Base-by-base conservation (phyloP, 2,113 vertebrate genomes). In the Myanophis thanlyinensis region DNA sequence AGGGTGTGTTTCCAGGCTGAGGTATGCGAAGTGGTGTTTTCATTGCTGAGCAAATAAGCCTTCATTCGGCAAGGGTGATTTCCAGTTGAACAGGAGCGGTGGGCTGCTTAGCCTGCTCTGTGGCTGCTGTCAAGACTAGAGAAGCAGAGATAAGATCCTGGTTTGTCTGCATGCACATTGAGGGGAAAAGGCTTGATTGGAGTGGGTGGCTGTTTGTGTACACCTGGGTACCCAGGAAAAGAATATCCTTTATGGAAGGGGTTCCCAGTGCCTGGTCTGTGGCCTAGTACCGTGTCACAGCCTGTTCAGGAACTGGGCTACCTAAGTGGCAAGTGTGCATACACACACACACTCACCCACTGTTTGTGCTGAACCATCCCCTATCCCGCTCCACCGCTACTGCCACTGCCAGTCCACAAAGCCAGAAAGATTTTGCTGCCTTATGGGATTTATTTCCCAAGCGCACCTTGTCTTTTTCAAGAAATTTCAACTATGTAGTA, bases 111-210 rank as follows among this genome's bases (percentile, higher is more conserved):
- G 27, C 15, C 62, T 44, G 11, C 67, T 52, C 89, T 44, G n/a
- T 73, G 13, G 30, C 18, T 30, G 67, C 67, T 46, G 90, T 23
- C 87, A 59, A n/a, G 51, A 89, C 2, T 8, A 23, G 25, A 40
- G 25, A 56, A 25, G 62, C 35, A 62, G 8, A 15, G 30, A 46
- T 85, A 10, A 0, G 0, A 22, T 5, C 30, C 53, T 0, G 0
- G 59, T 87, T 53, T 40, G 0, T 0, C 0, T 0, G n/a, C 87
- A 48, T 62, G 86, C 89, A 4, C 1, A 0, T 0, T 12, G 27
- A 85, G 89, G 22, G 1, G 20, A 9, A 56, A 59, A 12, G 13
- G 35, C 51, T 35, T 3, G 20, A 44, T 47, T 18, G 13, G 4
- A 8, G 3, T 25, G 12, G 35, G 52, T 89, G 35, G 46, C 3